These are phyloP conservation scores for Leuciscus waleckii DNA, from an alignment of 2,797 vertebrate species.

Conservation along the genomic window DNA sequence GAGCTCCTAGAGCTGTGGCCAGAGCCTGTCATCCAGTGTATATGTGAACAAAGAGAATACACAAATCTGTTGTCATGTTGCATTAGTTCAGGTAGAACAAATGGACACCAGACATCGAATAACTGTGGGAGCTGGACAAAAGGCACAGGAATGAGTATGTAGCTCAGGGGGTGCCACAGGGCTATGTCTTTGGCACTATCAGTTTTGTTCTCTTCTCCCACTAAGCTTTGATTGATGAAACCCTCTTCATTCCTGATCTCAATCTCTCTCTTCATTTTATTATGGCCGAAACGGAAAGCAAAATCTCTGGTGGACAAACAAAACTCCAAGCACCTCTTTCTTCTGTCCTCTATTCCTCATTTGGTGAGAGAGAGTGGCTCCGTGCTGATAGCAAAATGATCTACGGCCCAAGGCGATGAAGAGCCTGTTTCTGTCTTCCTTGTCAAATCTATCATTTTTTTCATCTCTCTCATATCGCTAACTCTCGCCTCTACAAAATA, in stretches of 20 bases:
- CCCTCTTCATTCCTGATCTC: constrained; percentile 69
- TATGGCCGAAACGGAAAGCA: constrained; percentile 63
- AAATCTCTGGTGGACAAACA: constrained; percentile 71
- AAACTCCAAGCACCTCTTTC: constrained; percentile 73
- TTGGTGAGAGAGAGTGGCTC: constrained; percentile 60
- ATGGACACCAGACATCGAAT: constrained; percentile 5
- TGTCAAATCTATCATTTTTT: constrained; percentile 65
- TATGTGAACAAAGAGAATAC: constrained; percentile 29
- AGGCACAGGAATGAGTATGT: constrained; percentile 47
- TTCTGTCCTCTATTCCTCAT: constrained; percentile 52
- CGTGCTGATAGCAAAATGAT: constrained; percentile 69
- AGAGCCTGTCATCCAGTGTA: constrained; percentile 29
- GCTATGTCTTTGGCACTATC: constrained; percentile 66
- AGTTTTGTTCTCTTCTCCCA: constrained; percentile 61
- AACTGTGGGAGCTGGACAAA: constrained; percentile 38
- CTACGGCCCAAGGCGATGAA: constrained; percentile 62
- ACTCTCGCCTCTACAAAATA: constrained; percentile 20
- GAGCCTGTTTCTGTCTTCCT: constrained; percentile 56
- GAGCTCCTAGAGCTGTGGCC: neutral
- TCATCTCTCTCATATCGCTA: constrained; percentile 18
- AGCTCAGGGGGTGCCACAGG: constrained; percentile 60
- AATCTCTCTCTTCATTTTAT: constrained; percentile 77
- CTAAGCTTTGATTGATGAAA: constrained; percentile 78
- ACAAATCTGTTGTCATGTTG: constrained; percentile 37
- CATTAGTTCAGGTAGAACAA: constrained; percentile 33